Evolutionary conservation across 2,888 invertebrate species (phyloP), one percentile per base, ranked within the genome.

Genomic region (Pelosia muscerda): DNA sequence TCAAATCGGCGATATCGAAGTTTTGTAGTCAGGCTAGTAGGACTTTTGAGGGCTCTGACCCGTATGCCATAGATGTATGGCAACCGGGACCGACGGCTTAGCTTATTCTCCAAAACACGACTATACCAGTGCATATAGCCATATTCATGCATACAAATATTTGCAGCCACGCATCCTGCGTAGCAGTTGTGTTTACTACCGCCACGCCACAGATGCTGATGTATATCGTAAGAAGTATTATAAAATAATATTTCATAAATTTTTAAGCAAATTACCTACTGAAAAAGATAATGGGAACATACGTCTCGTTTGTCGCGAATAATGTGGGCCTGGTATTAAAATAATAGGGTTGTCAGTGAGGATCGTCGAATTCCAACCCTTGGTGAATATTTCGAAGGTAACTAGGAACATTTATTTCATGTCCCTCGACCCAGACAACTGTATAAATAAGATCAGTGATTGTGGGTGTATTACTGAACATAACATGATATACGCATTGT

Each of bases 261-360:
- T 28, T 13, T 38, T 9, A 59, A 59, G 4, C 4, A 59, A 53
- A 49, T 49, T 26, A 54, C 54, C 31, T 9, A 49, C 19, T 19
- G 15, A 31, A 54, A 28, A 34, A 62, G 28, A 22, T 28, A 28
- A 54, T 54, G 63, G 31, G 9, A 22, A 56, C n/a, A 28, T 26
- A n/a, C 28, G 31, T 56, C 53, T 54, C 19, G 54, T 58, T 54
- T 57, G 28, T 31, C 28, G 53, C 26, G 53, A 59, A 61, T 62
- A 49, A 56, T 57, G 53, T 31, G 34, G 57, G 31, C 13, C 57
- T 49, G 28, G 57, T 54, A 38, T 59, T 63, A n/a, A 67, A 67
- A 63, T 67, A 67, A 67, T 59, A 63, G 67, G 63, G 63, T 67
- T 63, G 58, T 63, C 67, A 58, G 57, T 28, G 53, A 53, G 54